These are phyloP conservation scores for Drosophila setosimentum DNA, from an alignment of 2,888 invertebrate species.

Conservation along the genomic window DNA sequence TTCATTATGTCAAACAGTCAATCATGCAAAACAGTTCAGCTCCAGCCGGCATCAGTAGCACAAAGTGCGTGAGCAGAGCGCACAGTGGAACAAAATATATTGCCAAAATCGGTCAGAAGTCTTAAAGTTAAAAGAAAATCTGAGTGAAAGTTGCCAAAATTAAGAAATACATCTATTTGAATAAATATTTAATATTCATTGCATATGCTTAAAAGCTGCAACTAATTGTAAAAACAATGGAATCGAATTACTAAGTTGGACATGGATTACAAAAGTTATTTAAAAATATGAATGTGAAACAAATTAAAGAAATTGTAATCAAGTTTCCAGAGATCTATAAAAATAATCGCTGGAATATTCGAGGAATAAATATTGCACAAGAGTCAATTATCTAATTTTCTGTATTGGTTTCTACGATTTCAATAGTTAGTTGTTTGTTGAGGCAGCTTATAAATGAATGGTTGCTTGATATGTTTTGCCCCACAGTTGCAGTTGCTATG, in stretches of 20 bases:
- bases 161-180: too few species aligned
- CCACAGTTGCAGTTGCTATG: constrained; percentile 25
- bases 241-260: neutral
- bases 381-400: neutral
- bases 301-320: neutral
- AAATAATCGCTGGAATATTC: neutral
- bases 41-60: constrained; percentile 45
- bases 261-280: neutral
- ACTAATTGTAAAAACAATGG: neutral
- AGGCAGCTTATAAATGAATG: neutral
- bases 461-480: neutral
- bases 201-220: too few species aligned
- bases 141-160: neutral
- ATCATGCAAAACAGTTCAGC: constrained; percentile 76
- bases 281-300: neutral
- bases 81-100: constrained; percentile 44
- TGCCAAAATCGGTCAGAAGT: neutral
- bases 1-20: constrained; percentile 79
- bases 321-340: neutral
- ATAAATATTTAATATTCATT: too few species aligned
- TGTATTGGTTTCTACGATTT: rapidly evolving
- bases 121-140: neutral
- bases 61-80: constrained; percentile 44
- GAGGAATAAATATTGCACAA: too few species aligned
- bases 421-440: neutral